Conservation (phyloP, 2,113 vertebrate species). For the Thinocorus orbignyianus region DNA sequence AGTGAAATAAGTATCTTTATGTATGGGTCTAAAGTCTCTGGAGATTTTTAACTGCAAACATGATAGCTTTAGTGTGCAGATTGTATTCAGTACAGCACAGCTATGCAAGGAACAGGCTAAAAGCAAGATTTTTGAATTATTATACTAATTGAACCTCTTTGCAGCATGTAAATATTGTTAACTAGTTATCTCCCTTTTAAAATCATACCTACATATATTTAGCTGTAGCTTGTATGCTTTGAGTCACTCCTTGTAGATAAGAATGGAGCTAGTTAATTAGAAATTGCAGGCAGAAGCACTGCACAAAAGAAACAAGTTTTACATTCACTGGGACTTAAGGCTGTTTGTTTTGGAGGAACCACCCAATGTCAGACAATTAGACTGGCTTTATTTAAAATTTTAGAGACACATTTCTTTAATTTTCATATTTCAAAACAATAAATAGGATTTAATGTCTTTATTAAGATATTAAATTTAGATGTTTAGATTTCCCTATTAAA, state of each 20-base stretch:
- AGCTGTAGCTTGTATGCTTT: not conserved
- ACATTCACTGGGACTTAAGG: slow-evolving; percentile 30
- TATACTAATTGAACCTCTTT: slow-evolving; percentile 6
- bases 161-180: slow-evolving; percentile 15
- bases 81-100: slow-evolving; percentile 50
- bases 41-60: slow-evolving; percentile 74
- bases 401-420: not conserved
- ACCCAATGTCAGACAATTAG: not conserved
- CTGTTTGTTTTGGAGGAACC: slow-evolving; percentile 49
- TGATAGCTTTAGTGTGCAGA: slow-evolving; percentile 61
- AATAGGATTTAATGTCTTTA: not conserved
- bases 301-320: slow-evolving; percentile 50
- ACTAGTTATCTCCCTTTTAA: slow-evolving; percentile 43
- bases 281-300: slow-evolving; percentile 41
- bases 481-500: not conserved
- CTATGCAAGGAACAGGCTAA: slow-evolving; percentile 46
- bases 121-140: slow-evolving; percentile 48
- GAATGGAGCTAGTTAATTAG: slow-evolving; percentile 56
- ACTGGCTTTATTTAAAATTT: slow-evolving; percentile 2
- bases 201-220: slow-evolving; percentile 20
- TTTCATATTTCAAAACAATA: not conserved
- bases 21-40: slow-evolving; percentile 76
- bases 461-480: not conserved
- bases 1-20: slow-evolving; percentile 73
- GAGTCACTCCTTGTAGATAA: slow-evolving; percentile 12